phyloP scores from a whole-genome alignment of 2,113 vertebrate genomes.

The Oxygymnocypris stewartii region DNA sequence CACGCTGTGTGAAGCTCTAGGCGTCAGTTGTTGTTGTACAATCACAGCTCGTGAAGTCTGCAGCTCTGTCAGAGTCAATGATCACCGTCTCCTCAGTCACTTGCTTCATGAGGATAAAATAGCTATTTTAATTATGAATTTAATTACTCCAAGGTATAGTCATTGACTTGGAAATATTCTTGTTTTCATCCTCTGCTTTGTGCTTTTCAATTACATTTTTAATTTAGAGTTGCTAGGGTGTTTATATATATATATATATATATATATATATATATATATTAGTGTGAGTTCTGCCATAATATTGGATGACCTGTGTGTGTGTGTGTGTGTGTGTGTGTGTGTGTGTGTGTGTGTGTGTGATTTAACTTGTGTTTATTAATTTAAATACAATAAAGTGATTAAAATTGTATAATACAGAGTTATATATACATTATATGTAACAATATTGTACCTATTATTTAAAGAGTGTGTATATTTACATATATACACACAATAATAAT shows the following conservation, averaged over 20 bases:
- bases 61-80: not conserved
- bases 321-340: too few species aligned
- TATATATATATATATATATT: too few species aligned
- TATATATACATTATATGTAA: too few species aligned
- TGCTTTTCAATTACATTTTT: not conserved
- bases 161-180: not conserved
- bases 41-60: not conserved
- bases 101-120: not conserved
- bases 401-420: too few species aligned
- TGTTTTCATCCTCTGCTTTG: not conserved
- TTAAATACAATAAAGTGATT: too few species aligned
- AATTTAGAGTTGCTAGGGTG: not conserved
- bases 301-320: not conserved
- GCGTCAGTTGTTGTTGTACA: not conserved
- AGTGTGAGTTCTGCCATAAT: not conserved
- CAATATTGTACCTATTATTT: too few species aligned
- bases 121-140: not conserved
- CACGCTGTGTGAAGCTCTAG: constrained; percentile 1
- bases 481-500: too few species aligned
- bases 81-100: not conserved
- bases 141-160: not conserved
- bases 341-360: too few species aligned
- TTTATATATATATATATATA: too few species aligned
- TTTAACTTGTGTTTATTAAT: too few species aligned
- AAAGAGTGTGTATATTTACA: too few species aligned